phyloP scores from a whole-genome alignment of 2,113 vertebrate genomes.

The Bos javanicus region DNA sequence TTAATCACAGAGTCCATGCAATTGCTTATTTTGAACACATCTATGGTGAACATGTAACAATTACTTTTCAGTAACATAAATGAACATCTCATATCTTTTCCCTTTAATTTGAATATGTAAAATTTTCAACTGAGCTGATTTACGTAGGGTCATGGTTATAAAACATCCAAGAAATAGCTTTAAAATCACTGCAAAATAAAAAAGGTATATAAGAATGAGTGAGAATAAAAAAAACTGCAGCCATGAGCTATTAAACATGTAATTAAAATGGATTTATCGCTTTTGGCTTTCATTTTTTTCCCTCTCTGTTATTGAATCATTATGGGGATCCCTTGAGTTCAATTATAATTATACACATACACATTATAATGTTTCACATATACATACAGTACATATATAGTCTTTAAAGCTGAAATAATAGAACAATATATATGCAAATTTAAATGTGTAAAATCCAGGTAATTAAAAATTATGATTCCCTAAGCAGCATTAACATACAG shows the following conservation, averaged over 20 bases:
- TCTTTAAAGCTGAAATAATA: conserved; percentile 48
- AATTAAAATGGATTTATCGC: conserved; percentile 79
- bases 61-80: conserved; percentile 67
- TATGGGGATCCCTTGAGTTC: conserved; percentile 71
- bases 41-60: conserved; percentile 60
- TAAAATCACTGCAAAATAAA: conserved; percentile 77
- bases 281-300: conserved; percentile 69
- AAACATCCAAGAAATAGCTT: conserved; percentile 72
- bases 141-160: conserved; percentile 74
- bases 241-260: conserved; percentile 68
- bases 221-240: conserved; percentile 65
- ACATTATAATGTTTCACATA: conserved; percentile 53
- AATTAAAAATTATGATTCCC: conserved; percentile 69
- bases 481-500: conserved; percentile 33
- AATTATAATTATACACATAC: conserved; percentile 63
- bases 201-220: conserved; percentile 73
- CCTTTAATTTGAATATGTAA: conserved; percentile 71
- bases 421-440: conserved; percentile 62
- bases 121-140: conserved; percentile 73
- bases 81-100: conserved; percentile 70
- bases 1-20: conserved; percentile 31
- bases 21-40: conserved; percentile 65
- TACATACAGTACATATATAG: conserved; percentile 49
- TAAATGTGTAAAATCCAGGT: conserved; percentile 62
- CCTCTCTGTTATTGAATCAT: conserved; percentile 76